Conservation (phyloP, 2,888 invertebrate species). For the Tuta absoluta region DNA sequence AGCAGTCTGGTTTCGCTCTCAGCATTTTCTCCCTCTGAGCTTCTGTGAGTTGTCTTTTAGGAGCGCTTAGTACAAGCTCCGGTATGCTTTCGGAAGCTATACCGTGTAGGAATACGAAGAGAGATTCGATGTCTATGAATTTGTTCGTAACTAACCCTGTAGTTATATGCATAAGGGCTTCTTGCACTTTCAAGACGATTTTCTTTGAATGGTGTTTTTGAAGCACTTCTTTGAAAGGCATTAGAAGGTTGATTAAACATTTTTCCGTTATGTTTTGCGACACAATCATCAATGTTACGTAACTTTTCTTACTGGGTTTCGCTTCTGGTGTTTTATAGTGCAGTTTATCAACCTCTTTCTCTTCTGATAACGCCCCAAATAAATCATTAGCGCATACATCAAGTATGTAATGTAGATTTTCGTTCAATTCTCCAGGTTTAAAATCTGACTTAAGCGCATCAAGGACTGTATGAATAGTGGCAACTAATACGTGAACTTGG, state of each 20-base stretch:
- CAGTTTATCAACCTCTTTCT: slow-evolving; percentile 94
- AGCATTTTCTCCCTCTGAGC: slow-evolving; percentile 80
- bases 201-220: slow-evolving; percentile 90
- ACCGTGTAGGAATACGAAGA: slow-evolving; percentile 91
- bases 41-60: slow-evolving; percentile 75
- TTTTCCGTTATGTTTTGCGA: slow-evolving; percentile 89
- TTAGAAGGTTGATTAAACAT: slow-evolving; percentile 87
- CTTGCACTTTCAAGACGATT: slow-evolving; percentile 88
- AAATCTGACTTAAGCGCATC: slow-evolving; percentile 86
- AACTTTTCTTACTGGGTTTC: slow-evolving; percentile 91
- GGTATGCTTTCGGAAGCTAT: slow-evolving; percentile 91
- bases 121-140: slow-evolving; percentile 85
- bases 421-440: slow-evolving; percentile 89
- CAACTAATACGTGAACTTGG: slow-evolving; percentile 96
- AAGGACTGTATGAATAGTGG: slow-evolving; percentile 92
- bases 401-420: slow-evolving; percentile 87
- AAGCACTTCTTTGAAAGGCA: slow-evolving; percentile 91
- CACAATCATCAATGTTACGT: slow-evolving; percentile 90
- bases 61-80: slow-evolving; percentile 81
- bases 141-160: slow-evolving; percentile 91
- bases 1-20: slow-evolving; percentile 86
- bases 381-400: slow-evolving; percentile 93
- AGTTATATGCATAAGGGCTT: slow-evolving; percentile 89
- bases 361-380: slow-evolving; percentile 93
- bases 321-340: slow-evolving; percentile 91